Base-by-base conservation (phyloP, 2,797 vertebrate genomes). In the Taenioides sp. region DNA sequence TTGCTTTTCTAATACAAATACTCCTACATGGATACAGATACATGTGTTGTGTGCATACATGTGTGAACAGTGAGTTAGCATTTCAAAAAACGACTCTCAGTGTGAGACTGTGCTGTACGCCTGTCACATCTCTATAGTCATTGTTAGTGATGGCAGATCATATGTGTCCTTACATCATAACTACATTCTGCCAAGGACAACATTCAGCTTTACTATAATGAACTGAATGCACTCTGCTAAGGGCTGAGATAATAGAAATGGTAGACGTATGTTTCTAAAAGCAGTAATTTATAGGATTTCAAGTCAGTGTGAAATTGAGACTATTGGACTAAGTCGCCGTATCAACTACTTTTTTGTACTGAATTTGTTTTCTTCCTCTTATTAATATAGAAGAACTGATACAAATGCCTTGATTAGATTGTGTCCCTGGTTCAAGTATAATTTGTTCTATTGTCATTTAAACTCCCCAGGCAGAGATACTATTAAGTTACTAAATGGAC, bases 1-100 rank as follows among this genome's bases (percentile, higher is more conserved):
- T 80, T 57, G 80, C 67, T 70, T 65, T 66, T 37, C 57, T 25
- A 58, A 77, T 80, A 79, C 74, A 76, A 74, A 80, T 86, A 74
- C 69, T 31, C 22, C 31, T 72, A 14, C 70, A 68, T 65, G 54
- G 31, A 0, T 0, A 11, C 55, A 40, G 71, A 47, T 37, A 37
- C 20, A 31, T 68, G 34, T 69, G 67, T 74, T 81, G 37, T 62
- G 25, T 65, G 43, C 17, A 50, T 65, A 27, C 27, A 25, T 65
- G 40, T 65, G 62, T 7, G 14, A 40, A 50, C 40, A 65, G 23
- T 2, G 22, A 49, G 43, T 50, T 49, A 65, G 43, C 64, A 65
- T 49, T 65, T 65, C 43, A 65, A 65, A n/a, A 65, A 49, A 27
- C 11, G 5, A 22, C 40, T 25, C 22, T 37, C n/a, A 11, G 27